Evolutionary conservation across 2,888 invertebrate species (phyloP).

Genomic region (Oegoconia quadripuncta): DNA sequence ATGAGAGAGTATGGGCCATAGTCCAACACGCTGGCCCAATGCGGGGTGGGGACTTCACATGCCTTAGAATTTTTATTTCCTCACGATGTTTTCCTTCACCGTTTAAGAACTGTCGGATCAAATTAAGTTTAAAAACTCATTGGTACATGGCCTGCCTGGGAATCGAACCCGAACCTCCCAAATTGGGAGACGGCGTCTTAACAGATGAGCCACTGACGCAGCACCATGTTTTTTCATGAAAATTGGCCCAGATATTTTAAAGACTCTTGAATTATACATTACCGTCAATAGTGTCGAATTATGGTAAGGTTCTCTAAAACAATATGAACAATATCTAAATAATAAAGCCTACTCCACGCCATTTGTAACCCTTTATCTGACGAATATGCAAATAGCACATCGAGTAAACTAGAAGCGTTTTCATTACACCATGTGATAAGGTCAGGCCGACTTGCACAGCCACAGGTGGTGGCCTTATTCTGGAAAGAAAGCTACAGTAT

Average conservation of each 20-base stretch:
- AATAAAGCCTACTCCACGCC: constrained; percentile 19
- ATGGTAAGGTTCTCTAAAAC: not conserved
- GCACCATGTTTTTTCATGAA: too few species aligned
- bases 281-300: not conserved
- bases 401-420: constrained; percentile 39
- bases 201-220: too few species aligned
- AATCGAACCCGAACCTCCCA: too few species aligned
- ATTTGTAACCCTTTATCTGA: constrained; percentile 18
- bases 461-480: constrained; percentile 34
- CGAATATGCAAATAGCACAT: constrained; percentile 37
- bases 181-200: too few species aligned
- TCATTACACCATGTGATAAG: constrained; percentile 33
- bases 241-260: not conserved
- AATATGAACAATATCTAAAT: not conserved
- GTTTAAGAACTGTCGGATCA: too few species aligned
- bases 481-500: constrained; percentile 4
- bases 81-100: too few species aligned
- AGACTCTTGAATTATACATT: not conserved
- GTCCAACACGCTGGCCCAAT: too few species aligned
- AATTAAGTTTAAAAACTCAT: too few species aligned
- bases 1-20: too few species aligned
- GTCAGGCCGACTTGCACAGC: constrained; percentile 19
- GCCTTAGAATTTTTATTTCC: too few species aligned
- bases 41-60: too few species aligned
- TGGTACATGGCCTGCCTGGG: too few species aligned